These are phyloP conservation scores for Acleris literana DNA, from an alignment of 2,888 invertebrate species.

Conservation along the genomic window DNA sequence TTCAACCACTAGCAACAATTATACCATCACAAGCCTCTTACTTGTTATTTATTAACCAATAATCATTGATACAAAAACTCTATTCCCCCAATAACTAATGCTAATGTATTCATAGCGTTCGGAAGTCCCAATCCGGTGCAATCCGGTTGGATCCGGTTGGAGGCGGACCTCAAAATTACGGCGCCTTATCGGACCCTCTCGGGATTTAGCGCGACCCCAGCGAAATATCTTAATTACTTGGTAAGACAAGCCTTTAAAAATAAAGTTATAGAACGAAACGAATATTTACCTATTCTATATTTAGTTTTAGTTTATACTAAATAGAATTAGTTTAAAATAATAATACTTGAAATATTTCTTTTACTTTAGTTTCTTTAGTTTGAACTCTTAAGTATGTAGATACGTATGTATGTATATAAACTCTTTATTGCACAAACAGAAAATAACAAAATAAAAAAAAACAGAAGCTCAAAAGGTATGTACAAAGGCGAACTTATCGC, in stretches of 20 bases:
- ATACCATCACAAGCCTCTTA: no score
- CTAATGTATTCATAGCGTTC: conserved; percentile 63
- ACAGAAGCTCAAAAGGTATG: no score
- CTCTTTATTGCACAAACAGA: no score
- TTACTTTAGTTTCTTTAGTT: no score
- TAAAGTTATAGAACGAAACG: background rate
- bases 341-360: no score
- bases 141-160: conserved; percentile 56
- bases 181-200: conserved; percentile 45
- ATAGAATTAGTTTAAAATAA: no score
- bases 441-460: no score
- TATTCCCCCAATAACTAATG: conserved; percentile 38
- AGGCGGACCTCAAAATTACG: conserved; percentile 50
- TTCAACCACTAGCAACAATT: no score
- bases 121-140: conserved; percentile 54
- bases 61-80: conserved; percentile 11
- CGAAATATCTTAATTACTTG: conserved; percentile 65
- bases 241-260: conserved; percentile 12
- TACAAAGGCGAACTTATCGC: no score
- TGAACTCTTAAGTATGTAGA: no score
- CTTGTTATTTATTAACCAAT: background rate
- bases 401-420: no score
- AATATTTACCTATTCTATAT: no score
- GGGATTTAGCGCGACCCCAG: conserved; percentile 53
- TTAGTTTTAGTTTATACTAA: background rate